phyloP scores from a whole-genome alignment of 2,797 vertebrate species.

The Neopelma chrysocephalum region DNA sequence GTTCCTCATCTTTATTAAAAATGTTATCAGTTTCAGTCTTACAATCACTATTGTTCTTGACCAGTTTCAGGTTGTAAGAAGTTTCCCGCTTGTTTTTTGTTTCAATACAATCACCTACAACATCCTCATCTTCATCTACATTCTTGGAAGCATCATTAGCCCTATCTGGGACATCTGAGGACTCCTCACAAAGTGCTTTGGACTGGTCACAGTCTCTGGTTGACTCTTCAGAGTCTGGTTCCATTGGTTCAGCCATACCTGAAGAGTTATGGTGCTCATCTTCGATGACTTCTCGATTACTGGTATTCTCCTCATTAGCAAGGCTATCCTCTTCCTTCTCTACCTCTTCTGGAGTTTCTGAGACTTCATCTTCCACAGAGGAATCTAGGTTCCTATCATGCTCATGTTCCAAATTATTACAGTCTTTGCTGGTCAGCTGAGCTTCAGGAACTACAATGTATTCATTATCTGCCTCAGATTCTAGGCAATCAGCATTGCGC shows the following conservation, averaged over 20 bases:
- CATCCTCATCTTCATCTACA: not conserved
- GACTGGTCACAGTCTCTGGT: slow-evolving; percentile 4
- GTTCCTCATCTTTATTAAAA: slow-evolving; percentile 10
- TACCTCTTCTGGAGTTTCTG: not conserved
- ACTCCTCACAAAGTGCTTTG: slow-evolving; percentile 20
- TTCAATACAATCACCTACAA: slow-evolving; percentile 5
- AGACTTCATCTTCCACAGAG: slow-evolving; percentile 4
- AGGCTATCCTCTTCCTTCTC: slow-evolving; percentile 5
- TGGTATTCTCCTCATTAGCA: slow-evolving; percentile 62
- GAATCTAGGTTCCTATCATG: slow-evolving; percentile 8
- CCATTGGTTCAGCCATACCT: slow-evolving; percentile 54
- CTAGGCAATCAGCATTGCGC: slow-evolving; percentile 40
- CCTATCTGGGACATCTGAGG: not conserved
- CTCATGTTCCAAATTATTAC: slow-evolving; percentile 25
- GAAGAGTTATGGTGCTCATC: slow-evolving; percentile 56
- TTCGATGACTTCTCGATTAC: slow-evolving; percentile 71
- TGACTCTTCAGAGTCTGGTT: slow-evolving; percentile 7
- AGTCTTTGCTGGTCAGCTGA: slow-evolving; percentile 32
- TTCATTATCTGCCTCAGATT: slow-evolving; percentile 62
- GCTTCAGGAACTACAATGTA: slow-evolving; percentile 60
- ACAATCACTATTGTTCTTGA: not conserved
- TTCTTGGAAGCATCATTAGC: not conserved
- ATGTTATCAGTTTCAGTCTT: not conserved
- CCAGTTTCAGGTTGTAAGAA: not conserved
- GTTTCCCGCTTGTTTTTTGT: slow-evolving; percentile 20